Conservation (phyloP, 35 echinoderm and acorn worm species). For the Diadema setosum region DNA sequence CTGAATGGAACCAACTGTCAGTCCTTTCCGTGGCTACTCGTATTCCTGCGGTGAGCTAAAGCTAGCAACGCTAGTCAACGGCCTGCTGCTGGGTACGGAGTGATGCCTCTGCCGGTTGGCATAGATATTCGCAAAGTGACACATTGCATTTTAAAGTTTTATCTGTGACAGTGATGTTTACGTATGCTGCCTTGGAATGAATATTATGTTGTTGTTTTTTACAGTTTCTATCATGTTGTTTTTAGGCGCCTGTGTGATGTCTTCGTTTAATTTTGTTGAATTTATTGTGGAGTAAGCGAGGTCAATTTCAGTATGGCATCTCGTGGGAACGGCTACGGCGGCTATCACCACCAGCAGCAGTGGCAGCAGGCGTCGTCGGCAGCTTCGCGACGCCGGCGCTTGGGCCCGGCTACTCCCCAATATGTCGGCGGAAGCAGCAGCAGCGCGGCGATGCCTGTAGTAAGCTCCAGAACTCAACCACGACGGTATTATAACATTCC, state of each 20-base stretch:
- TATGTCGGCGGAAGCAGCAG: background rate
- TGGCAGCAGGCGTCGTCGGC: background rate
- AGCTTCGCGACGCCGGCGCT: background rate
- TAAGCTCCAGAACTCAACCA: too few species aligned
- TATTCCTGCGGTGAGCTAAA: too few species aligned
- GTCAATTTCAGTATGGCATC: background rate
- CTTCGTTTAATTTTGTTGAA: background rate
- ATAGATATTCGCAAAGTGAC: background rate
- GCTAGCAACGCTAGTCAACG: too few species aligned
- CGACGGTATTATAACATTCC: background rate
- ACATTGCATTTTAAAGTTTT: background rate
- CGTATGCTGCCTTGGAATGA: too few species aligned
- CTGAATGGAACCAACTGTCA: too few species aligned
- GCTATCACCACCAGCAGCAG: background rate
- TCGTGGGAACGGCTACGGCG: background rate
- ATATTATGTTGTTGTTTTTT: too few species aligned
- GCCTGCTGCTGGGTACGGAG: too few species aligned
- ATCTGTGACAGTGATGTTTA: background rate
- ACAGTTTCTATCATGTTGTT: too few species aligned
- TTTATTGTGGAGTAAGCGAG: background rate
- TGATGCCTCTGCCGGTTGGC: background rate
- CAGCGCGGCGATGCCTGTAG: background rate
- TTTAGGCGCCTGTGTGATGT: too few species aligned
- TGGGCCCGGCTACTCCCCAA: background rate
- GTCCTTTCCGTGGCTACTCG: too few species aligned